Evolutionary conservation across 1,140 invertebrate species (phyloP).

Genomic region (Calephelis virginiensis): DNA sequence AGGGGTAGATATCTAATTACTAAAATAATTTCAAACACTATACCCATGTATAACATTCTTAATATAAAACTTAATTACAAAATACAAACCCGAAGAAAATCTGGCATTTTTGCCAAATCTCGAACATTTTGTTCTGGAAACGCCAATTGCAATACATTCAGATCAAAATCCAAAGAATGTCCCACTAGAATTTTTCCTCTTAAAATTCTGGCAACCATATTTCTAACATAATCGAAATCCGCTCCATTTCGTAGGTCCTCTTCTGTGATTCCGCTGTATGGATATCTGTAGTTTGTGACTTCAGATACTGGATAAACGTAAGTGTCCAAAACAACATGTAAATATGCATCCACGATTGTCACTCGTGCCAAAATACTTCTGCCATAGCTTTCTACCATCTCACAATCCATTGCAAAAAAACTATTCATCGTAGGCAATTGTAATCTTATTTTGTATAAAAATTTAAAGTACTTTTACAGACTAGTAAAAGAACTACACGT

Average conservation of each 20-base stretch:
- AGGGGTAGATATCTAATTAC: too few species aligned
- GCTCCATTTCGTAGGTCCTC: slow-evolving; percentile 17
- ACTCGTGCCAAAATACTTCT: slow-evolving; percentile 28
- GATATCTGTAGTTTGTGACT: slow-evolving; percentile 28
- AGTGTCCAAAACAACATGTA: slow-evolving; percentile 18
- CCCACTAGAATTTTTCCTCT: slow-evolving; percentile 25
- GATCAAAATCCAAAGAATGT: slow-evolving; percentile 27
- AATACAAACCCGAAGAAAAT: slow-evolving; percentile 17
- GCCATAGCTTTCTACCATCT: slow-evolving; percentile 31
- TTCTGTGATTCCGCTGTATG: slow-evolving; percentile 21
- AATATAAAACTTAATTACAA: neutral
- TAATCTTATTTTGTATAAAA: too few species aligned
- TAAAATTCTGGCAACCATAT: slow-evolving; percentile 17
- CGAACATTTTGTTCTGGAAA: slow-evolving; percentile 19
- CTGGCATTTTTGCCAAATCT: slow-evolving; percentile 26
- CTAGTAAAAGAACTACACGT: too few species aligned
- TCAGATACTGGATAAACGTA: slow-evolving; percentile 27
- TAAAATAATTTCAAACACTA: too few species aligned
- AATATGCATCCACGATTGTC: slow-evolving; percentile 26
- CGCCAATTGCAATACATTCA: slow-evolving; percentile 16
- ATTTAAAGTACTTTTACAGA: too few species aligned
- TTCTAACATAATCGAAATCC: slow-evolving; percentile 19
- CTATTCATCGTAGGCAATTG: neutral
- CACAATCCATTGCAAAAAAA: slow-evolving; percentile 29
- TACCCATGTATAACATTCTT: too few species aligned